Conservation (phyloP, 2,797 vertebrate genomes). For the Epinephelus awoara region DNA sequence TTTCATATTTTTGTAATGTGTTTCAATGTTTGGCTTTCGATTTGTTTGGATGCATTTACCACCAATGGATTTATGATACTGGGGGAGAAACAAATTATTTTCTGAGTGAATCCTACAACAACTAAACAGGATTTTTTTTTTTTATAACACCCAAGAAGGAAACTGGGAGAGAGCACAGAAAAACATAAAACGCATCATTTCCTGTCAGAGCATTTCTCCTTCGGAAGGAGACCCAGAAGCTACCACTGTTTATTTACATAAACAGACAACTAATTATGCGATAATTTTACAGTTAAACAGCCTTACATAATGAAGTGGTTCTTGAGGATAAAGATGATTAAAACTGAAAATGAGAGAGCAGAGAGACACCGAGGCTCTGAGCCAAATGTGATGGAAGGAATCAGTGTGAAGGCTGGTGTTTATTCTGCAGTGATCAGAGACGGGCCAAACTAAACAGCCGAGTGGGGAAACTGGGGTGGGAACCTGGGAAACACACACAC, state of each 20-base stretch:
- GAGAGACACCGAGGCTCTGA: constrained; percentile 15
- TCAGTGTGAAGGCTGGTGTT: constrained; percentile 45
- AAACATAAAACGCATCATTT: not conserved
- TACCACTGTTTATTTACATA: constrained; percentile 21
- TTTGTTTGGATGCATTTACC: constrained; percentile 1
- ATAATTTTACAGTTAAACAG: constrained; percentile 44
- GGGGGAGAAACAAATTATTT: not conserved
- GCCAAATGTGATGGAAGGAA: constrained; percentile 49
- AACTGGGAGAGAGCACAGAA: not conserved
- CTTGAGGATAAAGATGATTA: constrained; percentile 60
- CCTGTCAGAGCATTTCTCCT: not conserved
- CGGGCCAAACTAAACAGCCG: constrained; percentile 51
- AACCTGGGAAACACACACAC: constrained; percentile 30
- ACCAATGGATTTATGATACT: not conserved
- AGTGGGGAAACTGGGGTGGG: constrained; percentile 26
- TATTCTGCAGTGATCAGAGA: constrained; percentile 48
- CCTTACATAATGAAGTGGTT: constrained; percentile 53
- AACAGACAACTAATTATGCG: constrained; percentile 43
- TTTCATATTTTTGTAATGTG: not conserved
- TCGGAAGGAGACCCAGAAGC: constrained; percentile 14
- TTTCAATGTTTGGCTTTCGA: not conserved
- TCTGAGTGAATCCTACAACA: not conserved
- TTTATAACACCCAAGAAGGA: not conserved
- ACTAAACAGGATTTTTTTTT: not conserved
- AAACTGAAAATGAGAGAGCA: constrained; percentile 43